Conservation (phyloP, 2,888 invertebrate species). For the Prenolepis imparis region DNA sequence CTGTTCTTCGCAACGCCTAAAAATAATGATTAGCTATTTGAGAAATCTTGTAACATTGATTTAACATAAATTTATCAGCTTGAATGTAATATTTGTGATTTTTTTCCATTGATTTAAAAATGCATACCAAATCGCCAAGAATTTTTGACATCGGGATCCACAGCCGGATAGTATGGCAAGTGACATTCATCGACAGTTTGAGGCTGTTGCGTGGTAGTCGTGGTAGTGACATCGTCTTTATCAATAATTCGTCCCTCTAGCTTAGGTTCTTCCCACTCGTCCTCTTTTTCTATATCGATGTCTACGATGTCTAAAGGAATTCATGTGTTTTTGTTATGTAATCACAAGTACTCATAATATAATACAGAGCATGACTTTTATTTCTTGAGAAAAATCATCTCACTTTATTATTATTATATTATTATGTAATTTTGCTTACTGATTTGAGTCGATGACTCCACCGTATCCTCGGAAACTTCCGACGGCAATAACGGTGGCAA, state of each 20-base stretch:
- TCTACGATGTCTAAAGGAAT: constrained; percentile 70
- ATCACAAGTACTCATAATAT: background rate
- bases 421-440: constrained; percentile 66
- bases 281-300: constrained; percentile 62
- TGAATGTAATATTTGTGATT: constrained; percentile 33
- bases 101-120: constrained; percentile 27
- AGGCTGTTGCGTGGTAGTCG: constrained; percentile 79
- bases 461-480: constrained; percentile 68
- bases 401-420: background rate
- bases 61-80: constrained; percentile 4
- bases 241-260: constrained; percentile 67
- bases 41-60: constrained; percentile 4
- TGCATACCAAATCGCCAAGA: constrained; percentile 89
- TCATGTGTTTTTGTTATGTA: constrained; percentile 5
- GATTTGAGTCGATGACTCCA: constrained; percentile 69
- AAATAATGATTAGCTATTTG: constrained; percentile 45
- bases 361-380: constrained; percentile 8
- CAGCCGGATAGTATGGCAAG: constrained; percentile 87
- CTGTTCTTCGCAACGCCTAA: constrained; percentile 90
- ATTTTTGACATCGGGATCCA: constrained; percentile 87
- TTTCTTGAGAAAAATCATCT: constrained; percentile 19
- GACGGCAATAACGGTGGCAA: constrained; percentile 73
- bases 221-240: constrained; percentile 61
- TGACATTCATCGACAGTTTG: constrained; percentile 85
- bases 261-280: constrained; percentile 67